Evolutionary conservation across 2,888 invertebrate genomes (phyloP).

Genomic region (Aspidapion aeneum): DNA sequence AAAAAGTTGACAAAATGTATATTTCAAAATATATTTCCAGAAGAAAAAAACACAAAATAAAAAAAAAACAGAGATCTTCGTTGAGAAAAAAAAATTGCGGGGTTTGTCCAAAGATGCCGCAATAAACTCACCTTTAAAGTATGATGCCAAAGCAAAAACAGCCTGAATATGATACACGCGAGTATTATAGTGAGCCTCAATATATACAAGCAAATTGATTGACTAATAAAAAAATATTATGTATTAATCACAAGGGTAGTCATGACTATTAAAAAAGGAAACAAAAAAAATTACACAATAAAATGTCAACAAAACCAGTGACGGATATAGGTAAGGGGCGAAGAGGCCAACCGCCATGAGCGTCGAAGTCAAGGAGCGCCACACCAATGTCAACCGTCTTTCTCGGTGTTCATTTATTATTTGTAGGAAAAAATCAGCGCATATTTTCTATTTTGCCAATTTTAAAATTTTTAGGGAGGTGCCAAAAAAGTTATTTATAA

Average conservation of each 20-base stretch:
- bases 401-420: too few species aligned
- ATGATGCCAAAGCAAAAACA: conserved; percentile 30
- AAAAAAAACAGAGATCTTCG: too few species aligned
- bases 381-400: too few species aligned
- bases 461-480: too few species aligned
- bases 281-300: conserved; percentile 1
- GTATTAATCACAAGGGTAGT: conserved; percentile 7
- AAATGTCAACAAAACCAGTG: conserved; percentile 3
- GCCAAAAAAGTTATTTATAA: too few species aligned
- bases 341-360: neutral
- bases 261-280: conserved; percentile 15
- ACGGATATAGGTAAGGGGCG: neutral
- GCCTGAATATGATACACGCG: conserved; percentile 24
- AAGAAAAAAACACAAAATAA: too few species aligned
- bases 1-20: too few species aligned
- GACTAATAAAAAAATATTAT: conserved; percentile 17
- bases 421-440: too few species aligned
- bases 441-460: too few species aligned
- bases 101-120: neutral
- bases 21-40: too few species aligned
- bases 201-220: conserved; percentile 24
- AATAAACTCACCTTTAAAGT: conserved; percentile 13
- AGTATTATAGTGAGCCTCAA: conserved; percentile 29
- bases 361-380: too few species aligned
- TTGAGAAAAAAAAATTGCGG: too few species aligned